Evolutionary conservation across 2,797 vertebrate genomes (phyloP).

Genomic region (Pangasius larnaudii): DNA sequence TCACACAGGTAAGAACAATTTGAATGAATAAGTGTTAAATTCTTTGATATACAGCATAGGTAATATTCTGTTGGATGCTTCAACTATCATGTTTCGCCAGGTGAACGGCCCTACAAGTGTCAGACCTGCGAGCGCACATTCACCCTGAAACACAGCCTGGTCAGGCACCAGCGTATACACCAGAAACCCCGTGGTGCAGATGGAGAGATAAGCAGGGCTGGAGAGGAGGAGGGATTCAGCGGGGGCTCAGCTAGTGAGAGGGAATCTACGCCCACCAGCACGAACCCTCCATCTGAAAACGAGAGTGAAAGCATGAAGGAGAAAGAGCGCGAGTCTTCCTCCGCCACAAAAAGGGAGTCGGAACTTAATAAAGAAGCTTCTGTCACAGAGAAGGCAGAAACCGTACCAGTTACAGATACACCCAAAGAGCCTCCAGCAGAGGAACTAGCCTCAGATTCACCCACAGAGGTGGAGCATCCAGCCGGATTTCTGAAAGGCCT

Average conservation of each 20-base stretch:
- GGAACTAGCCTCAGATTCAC: slow-evolving; percentile 22
- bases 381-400: not conserved
- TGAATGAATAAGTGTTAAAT: not conserved
- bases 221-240: slow-evolving; percentile 75
- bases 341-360: not conserved
- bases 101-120: slow-evolving; percentile 94
- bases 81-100: slow-evolving; percentile 64
- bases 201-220: slow-evolving; percentile 68
- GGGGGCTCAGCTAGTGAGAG: slow-evolving; percentile 72
- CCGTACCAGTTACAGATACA: slow-evolving; percentile 19
- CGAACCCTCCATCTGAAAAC: slow-evolving; percentile 75
- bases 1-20: slow-evolving; percentile 84
- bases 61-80: not conserved
- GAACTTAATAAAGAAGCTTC: not conserved
- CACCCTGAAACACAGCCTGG: slow-evolving; percentile 97
- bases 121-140: slow-evolving; percentile 95
- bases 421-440: slow-evolving; percentile 43
- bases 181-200: slow-evolving; percentile 78
- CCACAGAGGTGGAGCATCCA: slow-evolving; percentile 39
- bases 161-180: slow-evolving; percentile 95
- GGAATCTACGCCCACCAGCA: slow-evolving; percentile 71
- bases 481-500: slow-evolving; percentile 78
- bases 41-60: not conserved
- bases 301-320: slow-evolving; percentile 57
- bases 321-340: not conserved